Base-by-base conservation (phyloP, 2,113 vertebrate species). In the Parotia lawesii region DNA sequence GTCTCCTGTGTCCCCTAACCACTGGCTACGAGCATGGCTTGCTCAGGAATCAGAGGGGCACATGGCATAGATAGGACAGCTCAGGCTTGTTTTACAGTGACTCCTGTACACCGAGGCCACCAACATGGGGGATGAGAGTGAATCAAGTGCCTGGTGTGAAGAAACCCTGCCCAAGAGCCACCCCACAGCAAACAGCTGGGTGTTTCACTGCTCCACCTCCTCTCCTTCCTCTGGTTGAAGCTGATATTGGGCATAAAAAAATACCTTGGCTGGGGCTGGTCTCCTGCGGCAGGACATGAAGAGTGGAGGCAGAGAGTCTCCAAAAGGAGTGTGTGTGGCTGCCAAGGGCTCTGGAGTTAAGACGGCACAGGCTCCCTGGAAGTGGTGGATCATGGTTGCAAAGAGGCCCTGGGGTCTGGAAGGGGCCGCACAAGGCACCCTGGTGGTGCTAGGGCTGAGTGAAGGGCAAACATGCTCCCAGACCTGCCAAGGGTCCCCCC, bases 271-370 rank as follows among this genome's bases (percentile, higher is more conserved):
- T 69, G 61, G 28, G 66, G 44, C 8, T 53, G 80, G 13, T 84
- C n/a, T 94, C 62, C 61, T 1, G 20, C 54, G 50, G 66, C 28
- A 48, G 51, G 27, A 69, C 57, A 13, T 19, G 28, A 83, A 28
- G 24, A 60, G 37, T 10, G 37, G 82, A 69, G n/a, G 35, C 0
- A 2, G 64, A n/a, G 38, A 56, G 38, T 73, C 25, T 82, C 69
- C 79, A 56, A 64, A 71, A 58, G 40, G 60, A 77, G 22, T 0
- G 0, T 0, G 1, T n/a, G 51, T 21, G 31, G 42, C 9, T 58
- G 78, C 73, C 70, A 50, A 73, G 47, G 38, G 31, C 51, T 83
- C 64, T 48, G 1, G 5, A 67, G 31, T 47, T 78, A 48, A 75
- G 47, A 44, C 7, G 1, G 8, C 33, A 33, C 31, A 31, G 3